These are phyloP conservation scores for Microtus montanus DNA, from an alignment of 2,113 vertebrate genomes.

Conservation along the genomic window DNA sequence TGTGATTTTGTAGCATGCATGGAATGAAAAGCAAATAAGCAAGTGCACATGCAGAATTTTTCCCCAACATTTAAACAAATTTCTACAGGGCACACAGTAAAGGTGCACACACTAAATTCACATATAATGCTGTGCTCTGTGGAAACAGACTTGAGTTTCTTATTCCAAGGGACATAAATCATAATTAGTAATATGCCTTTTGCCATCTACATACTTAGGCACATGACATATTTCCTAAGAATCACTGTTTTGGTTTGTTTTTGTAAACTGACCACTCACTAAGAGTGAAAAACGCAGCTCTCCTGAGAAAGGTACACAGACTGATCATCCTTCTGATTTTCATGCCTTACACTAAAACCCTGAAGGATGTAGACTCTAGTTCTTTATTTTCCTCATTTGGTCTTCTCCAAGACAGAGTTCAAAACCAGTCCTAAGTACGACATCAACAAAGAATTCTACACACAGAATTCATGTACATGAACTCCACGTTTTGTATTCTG, in stretches of 20 bases:
- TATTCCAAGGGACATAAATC: not conserved
- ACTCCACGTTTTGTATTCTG: slow-evolving; percentile 35
- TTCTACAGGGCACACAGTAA: not conserved
- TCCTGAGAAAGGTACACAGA: not conserved
- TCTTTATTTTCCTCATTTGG: slow-evolving; percentile 23
- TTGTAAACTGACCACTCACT: not conserved
- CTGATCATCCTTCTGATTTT: not conserved
- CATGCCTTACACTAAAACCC: not conserved
- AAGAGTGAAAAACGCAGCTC: not conserved
- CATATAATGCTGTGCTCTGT: not conserved
- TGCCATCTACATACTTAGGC: not conserved
- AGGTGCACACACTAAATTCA: not conserved
- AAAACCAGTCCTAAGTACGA: slow-evolving; percentile 35
- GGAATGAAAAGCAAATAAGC: not conserved
- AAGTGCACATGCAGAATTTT: not conserved
- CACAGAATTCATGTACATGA: not conserved
- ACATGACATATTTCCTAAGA: not conserved
- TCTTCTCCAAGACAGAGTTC: not conserved
- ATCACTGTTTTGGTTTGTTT: not conserved
- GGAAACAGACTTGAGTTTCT: not conserved
- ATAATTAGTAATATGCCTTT: slow-evolving; percentile 10
- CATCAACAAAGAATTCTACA: slow-evolving; percentile 39
- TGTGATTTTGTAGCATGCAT: not conserved
- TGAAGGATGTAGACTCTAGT: not conserved
- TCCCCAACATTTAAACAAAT: not conserved